Conservation (phyloP, 2,888 invertebrate genomes). For the Agrotis puta region DNA sequence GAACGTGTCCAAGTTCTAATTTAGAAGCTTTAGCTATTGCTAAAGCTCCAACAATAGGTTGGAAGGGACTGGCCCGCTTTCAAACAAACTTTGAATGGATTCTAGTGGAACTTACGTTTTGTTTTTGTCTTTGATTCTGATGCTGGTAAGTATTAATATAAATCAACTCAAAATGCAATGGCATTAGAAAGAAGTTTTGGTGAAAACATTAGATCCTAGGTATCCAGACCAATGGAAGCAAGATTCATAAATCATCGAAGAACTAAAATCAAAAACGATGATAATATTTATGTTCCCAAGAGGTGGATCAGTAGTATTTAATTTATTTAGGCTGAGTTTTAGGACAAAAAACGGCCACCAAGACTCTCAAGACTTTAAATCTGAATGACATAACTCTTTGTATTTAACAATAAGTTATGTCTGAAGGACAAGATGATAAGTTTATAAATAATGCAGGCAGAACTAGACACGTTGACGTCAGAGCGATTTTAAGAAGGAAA, state of each 20-base stretch:
- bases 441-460: background rate
- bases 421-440: background rate
- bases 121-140: background rate
- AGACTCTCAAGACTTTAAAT: background rate
- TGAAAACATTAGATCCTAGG: too few relatives aligned
- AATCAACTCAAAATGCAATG: background rate
- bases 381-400: too few relatives aligned
- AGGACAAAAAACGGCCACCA: too few relatives aligned
- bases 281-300: too few relatives aligned
- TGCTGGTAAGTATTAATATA: background rate
- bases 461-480: background rate
- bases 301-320: too few relatives aligned
- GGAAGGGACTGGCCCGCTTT: constrained; percentile 3
- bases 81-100: constrained; percentile 3
- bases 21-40: constrained; percentile 27
- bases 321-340: too few relatives aligned
- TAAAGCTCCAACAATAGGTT: constrained; percentile 1
- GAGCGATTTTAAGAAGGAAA: too few relatives aligned
- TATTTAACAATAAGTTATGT: too few relatives aligned
- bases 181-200: background rate
- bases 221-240: background rate
- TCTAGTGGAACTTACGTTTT: background rate
- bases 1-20: constrained; percentile 46
- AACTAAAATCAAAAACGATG: too few relatives aligned
- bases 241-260: too few relatives aligned